Conservation (phyloP, 2,113 vertebrate species). For the Bucco capensis region DNA sequence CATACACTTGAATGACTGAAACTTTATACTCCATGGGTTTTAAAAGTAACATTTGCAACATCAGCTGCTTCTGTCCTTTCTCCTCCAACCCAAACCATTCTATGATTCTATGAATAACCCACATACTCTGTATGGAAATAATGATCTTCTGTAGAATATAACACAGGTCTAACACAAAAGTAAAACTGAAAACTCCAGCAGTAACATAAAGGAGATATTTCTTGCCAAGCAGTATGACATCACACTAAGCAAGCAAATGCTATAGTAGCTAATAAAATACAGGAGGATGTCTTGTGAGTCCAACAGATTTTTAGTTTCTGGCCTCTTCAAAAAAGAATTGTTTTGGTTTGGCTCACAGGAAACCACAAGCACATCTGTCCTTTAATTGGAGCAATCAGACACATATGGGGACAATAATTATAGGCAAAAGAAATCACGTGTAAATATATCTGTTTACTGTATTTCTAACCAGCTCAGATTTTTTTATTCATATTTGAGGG, state of each 20-base stretch:
- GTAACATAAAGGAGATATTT: background rate
- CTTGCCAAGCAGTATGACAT: background rate
- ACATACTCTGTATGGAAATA: background rate
- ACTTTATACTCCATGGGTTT: background rate
- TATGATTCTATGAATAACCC: too few relatives aligned
- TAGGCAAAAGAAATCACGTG: background rate
- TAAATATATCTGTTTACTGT: background rate
- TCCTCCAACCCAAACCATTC: too few relatives aligned
- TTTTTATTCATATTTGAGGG: background rate
- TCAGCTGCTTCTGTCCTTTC: background rate
- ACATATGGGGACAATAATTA: background rate
- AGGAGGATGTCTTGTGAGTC: background rate
- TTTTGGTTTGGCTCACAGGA: background rate
- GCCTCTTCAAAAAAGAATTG: background rate
- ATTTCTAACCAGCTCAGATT: background rate
- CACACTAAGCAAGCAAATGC: background rate
- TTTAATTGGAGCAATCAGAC: background rate
- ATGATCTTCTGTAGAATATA: background rate
- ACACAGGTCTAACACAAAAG: background rate
- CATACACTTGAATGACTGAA: background rate
- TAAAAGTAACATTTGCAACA: background rate
- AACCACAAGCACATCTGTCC: background rate
- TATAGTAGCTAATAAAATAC: background rate
- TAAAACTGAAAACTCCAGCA: background rate
- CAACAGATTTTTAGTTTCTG: background rate